These are phyloP conservation scores for Pachydiplax longipennis DNA, from an alignment of 2,888 invertebrate genomes.

Conservation along the genomic window DNA sequence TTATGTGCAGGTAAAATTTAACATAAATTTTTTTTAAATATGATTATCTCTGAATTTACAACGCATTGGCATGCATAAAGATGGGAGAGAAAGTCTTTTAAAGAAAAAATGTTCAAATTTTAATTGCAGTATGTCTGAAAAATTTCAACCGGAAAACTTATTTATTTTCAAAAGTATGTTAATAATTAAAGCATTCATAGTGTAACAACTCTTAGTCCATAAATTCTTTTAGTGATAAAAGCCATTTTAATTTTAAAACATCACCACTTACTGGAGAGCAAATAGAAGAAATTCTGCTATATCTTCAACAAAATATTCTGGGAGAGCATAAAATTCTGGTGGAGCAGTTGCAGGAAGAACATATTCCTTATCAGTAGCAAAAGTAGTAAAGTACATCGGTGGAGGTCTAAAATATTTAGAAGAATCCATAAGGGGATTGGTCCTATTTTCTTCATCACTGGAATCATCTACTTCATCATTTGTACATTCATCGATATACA, in stretches of 20 bases:
- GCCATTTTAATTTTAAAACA: not conserved
- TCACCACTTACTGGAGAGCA: conserved; percentile 81
- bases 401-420: not conserved
- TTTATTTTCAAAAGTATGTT: too few species aligned
- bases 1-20: too few species aligned
- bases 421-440: not conserved
- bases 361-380: conserved; percentile 51
- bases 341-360: conserved; percentile 70
- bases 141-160: too few species aligned
- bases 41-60: too few species aligned
- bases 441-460: not conserved
- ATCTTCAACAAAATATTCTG: conserved; percentile 98
- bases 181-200: too few species aligned
- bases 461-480: not conserved
- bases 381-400: not conserved
- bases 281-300: conserved; percentile 95
- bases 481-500: not conserved
- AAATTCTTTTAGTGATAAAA: not conserved
- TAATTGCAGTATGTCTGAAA: too few species aligned
- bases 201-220: too few species aligned
- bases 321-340: conserved; percentile 84
- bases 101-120: conserved; percentile 26
- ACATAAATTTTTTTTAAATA: too few species aligned
- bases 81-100: not conserved
- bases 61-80: not conserved